Percentiles rank a stretch among this genome's conserved stretches.
These are phyloP conservation scores for Ricordea florida DNA, from an alignment of 92 coral and sea anemone genomes.

Conservation along the genomic window DNA sequence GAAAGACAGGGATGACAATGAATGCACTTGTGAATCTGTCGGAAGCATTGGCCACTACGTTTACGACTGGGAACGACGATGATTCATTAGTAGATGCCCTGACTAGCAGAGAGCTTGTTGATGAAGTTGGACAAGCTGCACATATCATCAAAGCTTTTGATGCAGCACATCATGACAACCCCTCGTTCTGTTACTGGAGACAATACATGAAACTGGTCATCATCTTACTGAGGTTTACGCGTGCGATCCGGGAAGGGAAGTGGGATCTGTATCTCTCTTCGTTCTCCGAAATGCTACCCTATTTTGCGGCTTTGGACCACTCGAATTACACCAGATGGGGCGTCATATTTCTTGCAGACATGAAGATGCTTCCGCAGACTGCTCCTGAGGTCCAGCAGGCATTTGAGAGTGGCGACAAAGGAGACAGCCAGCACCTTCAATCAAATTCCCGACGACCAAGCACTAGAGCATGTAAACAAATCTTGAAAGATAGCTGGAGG, in stretches of 20 bases:
- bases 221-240: constrained; percentile 62
- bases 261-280: constrained; percentile 75
- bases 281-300: constrained; percentile 74
- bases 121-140: neutral
- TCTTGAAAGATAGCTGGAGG: constrained; percentile 70
- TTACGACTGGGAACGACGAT: too few relatives aligned
- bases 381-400: constrained; percentile 67
- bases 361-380: constrained; percentile 49
- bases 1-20: too few relatives aligned
- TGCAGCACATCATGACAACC: constrained; percentile 29
- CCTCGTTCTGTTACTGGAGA: constrained; percentile 64
- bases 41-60: too few relatives aligned
- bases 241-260: constrained; percentile 73
- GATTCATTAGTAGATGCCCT: too few relatives aligned
- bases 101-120: neutral
- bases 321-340: constrained; percentile 75
- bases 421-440: constrained; percentile 49
- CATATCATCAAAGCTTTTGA: constrained; percentile 36
- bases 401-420: constrained; percentile 56
- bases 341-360: constrained; percentile 55
- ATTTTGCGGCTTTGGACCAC: constrained; percentile 68
- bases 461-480: constrained; percentile 71
- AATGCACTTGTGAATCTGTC: too few relatives aligned
- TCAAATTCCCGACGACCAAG: constrained; percentile 64
- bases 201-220: constrained; percentile 41